phyloP scores from a whole-genome alignment of 37 sponge, comb jelly and placozoan species.

The Trichoplax adhaerens region DNA sequence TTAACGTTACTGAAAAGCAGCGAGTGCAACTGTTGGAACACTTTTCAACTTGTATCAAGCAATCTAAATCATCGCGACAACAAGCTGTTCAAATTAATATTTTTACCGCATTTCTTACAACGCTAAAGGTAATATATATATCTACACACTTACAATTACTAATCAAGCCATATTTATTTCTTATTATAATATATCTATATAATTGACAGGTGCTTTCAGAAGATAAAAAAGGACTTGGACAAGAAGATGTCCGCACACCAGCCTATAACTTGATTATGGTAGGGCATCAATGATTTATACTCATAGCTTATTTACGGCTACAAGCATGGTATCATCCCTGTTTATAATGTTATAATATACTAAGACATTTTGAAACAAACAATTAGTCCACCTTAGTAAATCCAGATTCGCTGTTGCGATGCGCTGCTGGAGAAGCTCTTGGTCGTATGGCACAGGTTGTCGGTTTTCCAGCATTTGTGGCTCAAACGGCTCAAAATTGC shows the following conservation, averaged over 20 bases:
- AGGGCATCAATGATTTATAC: neutral
- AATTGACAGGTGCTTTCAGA: slow-evolving; percentile 32
- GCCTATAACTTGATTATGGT: slow-evolving; percentile 9
- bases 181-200: no score
- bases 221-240: slow-evolving; percentile 27
- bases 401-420: slow-evolving; percentile 62
- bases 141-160: no score
- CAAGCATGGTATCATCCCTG: neutral
- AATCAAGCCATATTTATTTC: no score
- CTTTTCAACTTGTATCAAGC: slow-evolving; percentile 61
- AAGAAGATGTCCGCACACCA: slow-evolving; percentile 29
- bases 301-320: neutral
- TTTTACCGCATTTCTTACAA: slow-evolving; percentile 78
- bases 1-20: slow-evolving; percentile 71
- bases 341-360: slow-evolving; percentile 1
- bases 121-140: slow-evolving; percentile 41
- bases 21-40: slow-evolving; percentile 74
- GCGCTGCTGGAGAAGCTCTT: slow-evolving; percentile 81
- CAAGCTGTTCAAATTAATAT: slow-evolving; percentile 86
- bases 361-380: slow-evolving; percentile 13
- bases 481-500: slow-evolving; percentile 58
- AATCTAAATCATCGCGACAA: slow-evolving; percentile 59
- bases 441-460: slow-evolving; percentile 69
- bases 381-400: slow-evolving; percentile 56
- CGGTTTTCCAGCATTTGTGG: slow-evolving; percentile 54